Evolutionary conservation across 2,888 invertebrate species (phyloP), one percentile per base, ranked within the genome.

Genomic region (Augiades crinisus): DNA sequence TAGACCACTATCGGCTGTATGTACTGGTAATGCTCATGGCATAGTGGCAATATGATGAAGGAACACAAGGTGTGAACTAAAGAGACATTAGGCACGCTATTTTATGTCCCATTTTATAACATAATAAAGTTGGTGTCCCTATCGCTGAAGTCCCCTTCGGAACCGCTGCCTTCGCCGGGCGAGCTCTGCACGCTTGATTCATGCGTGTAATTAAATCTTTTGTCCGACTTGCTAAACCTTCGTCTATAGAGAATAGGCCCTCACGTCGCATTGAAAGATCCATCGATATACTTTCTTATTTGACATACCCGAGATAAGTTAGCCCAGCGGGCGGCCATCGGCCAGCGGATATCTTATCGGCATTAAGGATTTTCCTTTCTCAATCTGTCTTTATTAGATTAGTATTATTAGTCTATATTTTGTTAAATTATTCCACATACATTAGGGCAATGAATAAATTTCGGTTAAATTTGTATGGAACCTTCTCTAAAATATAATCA

Each of bases 201-300:
- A 87, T 85, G 86, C 87, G 88, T 88, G 81, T 87, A 89, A 89
- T 89, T 88, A 87, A 86, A 85, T 88, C 87, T 87, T 83, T 89
- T 86, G 86, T 87, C 75, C 78, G 76, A 68, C 70, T 70, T 73
- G 65, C 68, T 70, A 64, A 70, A 75, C 75, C 78, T 78, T 74
- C 67, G 63, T 64, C 71, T 72, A 16, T 30, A 27, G 27, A 43
- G 50, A 50, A 36, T 19, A 41, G 49, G 7, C 21, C 34, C 50
- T 34, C 16, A 43, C 49, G 77, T 80, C 72, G 66, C 68, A 73
- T 78, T 77, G 78, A 74, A 73, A 77, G 75, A 67, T 62, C 67
- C 68, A 70, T 69, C 69, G 72, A 78, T 75, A 72, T 71, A 72
- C 70, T 75, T 73, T 77, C 71, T 71, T 71, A 80, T 78, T 79